A percentile compares a stretch with the other conserved stretches of the same genome.
Evolutionary conservation across 2,113 vertebrate species (phyloP).

Genomic region (Alethe castanea): DNA sequence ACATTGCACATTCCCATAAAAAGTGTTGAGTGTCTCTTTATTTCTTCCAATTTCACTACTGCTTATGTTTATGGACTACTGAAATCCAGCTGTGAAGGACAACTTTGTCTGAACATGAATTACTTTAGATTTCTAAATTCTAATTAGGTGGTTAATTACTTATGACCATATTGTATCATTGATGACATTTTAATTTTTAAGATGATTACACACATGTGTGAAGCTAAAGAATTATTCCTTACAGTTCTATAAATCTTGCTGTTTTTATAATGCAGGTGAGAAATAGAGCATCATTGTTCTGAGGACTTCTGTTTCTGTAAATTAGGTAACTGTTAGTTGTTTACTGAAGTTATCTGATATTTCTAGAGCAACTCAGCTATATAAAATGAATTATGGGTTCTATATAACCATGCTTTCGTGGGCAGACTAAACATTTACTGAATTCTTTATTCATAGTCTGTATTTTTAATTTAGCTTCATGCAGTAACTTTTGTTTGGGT

Average conservation of each 20-base stretch:
- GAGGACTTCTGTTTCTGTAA: background rate
- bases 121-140: slow-evolving; percentile 70
- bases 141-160: slow-evolving; percentile 75
- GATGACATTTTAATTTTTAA: slow-evolving; percentile 71
- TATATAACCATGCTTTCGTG: background rate
- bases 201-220: slow-evolving; percentile 32
- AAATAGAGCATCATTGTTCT: background rate
- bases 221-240: background rate
- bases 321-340: background rate
- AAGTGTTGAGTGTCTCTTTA: background rate
- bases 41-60: background rate
- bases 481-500: background rate
- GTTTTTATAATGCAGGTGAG: background rate
- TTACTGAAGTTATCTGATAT: background rate
- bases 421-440: background rate
- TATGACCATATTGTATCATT: slow-evolving; percentile 65
- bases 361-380: background rate
- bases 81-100: slow-evolving; percentile 60
- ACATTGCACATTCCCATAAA: background rate
- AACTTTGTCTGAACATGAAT: slow-evolving; percentile 60
- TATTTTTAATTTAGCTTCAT: background rate
- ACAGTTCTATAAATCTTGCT: background rate
- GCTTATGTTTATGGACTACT: background rate
- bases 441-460: background rate
- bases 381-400: background rate